Evolutionary conservation across 2,888 invertebrate species (phyloP).

Genomic region (Vesta saturnalis): DNA sequence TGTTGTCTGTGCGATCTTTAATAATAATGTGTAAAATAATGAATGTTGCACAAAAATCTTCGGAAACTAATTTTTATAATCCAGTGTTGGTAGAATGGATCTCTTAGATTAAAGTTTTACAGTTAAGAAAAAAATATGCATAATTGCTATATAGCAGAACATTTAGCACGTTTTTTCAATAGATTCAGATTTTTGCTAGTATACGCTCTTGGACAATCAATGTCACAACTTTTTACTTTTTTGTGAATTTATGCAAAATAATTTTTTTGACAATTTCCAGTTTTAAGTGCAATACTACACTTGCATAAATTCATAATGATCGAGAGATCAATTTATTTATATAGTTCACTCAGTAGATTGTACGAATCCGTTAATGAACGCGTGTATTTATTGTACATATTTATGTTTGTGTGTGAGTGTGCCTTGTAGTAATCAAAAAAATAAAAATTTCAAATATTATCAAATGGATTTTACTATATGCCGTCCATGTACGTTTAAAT

Average conservation of each 20-base stretch:
- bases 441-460: slow-evolving; percentile 57
- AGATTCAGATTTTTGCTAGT: slow-evolving; percentile 38
- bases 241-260: slow-evolving; percentile 37
- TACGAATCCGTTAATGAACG: slow-evolving; percentile 44
- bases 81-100: slow-evolving; percentile 20
- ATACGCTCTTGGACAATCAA: slow-evolving; percentile 59
- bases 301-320: slow-evolving; percentile 37
- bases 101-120: slow-evolving; percentile 11
- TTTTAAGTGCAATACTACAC: slow-evolving; percentile 29
- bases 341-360: slow-evolving; percentile 35
- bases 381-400: slow-evolving; percentile 64
- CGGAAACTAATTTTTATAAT: slow-evolving; percentile 28
- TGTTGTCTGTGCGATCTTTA: slow-evolving; percentile 16
- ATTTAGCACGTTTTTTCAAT: slow-evolving; percentile 6
- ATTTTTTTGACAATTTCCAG: slow-evolving; percentile 7
- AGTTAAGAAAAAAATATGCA: neutral
- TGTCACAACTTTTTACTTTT: slow-evolving; percentile 43
- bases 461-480: slow-evolving; percentile 15
- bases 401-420: slow-evolving; percentile 69
- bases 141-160: neutral
- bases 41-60: slow-evolving; percentile 15
- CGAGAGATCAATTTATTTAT: slow-evolving; percentile 29
- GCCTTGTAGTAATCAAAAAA: slow-evolving; percentile 75
- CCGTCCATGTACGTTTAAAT: slow-evolving; percentile 23
- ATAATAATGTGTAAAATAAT: neutral